phyloP scores from a whole-genome alignment of 2,113 vertebrate genomes.

The Recurvirostra avosetta region DNA sequence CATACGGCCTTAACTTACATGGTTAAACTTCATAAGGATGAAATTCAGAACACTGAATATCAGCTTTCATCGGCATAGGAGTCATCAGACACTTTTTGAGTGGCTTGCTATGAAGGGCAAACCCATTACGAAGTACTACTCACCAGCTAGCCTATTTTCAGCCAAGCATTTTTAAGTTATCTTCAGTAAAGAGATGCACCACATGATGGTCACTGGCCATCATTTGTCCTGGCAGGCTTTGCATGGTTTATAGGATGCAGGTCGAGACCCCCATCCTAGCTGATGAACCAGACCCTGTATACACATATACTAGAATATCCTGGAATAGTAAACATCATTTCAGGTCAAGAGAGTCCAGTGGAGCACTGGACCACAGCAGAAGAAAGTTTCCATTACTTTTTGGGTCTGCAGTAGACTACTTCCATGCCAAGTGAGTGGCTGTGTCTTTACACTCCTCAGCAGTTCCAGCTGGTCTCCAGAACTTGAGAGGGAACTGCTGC shows the following conservation, averaged over 20 bases:
- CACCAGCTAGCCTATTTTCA: background rate
- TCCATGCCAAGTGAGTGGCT: background rate
- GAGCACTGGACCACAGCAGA: background rate
- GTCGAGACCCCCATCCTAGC: fast-evolving
- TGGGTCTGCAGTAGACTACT: background rate
- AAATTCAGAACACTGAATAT: background rate
- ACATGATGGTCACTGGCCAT: background rate
- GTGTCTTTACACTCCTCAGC: background rate
- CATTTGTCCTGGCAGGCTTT: background rate
- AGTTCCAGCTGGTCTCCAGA: background rate
- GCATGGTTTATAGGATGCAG: background rate
- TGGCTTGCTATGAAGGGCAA: background rate
- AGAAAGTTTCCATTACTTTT: background rate
- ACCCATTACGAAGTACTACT: background rate
- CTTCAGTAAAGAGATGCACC: no score
- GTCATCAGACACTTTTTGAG: background rate
- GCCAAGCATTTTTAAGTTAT: background rate
- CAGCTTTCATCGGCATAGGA: background rate
- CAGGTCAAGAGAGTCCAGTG: background rate
- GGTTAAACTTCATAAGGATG: background rate
- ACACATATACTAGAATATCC: background rate
- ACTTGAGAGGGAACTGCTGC: background rate
- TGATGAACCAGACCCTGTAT: background rate
- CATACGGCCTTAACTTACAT: background rate
- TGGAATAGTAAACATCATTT: background rate